A percentile compares a stretch with the other conserved stretches of the same genome.
Evolutionary conservation across 2,797 vertebrate species (phyloP).

Genomic region (Periophthalmus magnuspinnatus): DNA sequence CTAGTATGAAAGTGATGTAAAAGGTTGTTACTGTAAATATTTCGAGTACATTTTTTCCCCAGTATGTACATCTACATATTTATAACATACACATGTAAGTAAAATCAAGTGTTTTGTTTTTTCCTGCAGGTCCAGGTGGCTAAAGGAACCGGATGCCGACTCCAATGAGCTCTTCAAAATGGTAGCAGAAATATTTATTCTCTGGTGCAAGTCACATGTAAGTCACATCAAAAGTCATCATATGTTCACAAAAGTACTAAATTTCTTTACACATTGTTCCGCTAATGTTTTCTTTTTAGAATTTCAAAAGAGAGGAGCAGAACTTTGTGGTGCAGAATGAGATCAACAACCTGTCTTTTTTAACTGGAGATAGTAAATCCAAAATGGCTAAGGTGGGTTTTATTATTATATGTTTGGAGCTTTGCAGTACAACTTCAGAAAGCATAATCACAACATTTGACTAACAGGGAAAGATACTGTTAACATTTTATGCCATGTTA

Average conservation of each 20-base stretch:
- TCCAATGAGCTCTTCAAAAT: conserved; percentile 96
- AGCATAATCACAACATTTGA: neutral
- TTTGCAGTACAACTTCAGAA: neutral
- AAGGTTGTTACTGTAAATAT: too few relatives aligned
- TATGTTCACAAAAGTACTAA: neutral
- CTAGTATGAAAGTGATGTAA: too few relatives aligned
- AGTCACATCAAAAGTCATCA: conserved; percentile 42
- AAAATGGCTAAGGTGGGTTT: conserved; percentile 95
- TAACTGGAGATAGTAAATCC: conserved; percentile 96
- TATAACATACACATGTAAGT: neutral
- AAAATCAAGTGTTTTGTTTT: neutral
- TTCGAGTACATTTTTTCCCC: too few relatives aligned
- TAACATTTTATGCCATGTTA: conserved; percentile 41
- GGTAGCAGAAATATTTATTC: conserved; percentile 98
- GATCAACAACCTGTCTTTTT: conserved; percentile 98
- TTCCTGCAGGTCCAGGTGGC: conserved; percentile 88
- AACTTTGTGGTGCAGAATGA: conserved; percentile 99
- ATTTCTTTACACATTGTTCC: neutral
- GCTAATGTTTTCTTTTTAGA: conserved; percentile 70
- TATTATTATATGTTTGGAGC: neutral
- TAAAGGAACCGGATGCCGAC: conserved; percentile 91
- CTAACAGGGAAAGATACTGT: conserved; percentile 13
- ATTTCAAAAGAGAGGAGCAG: conserved; percentile 99
- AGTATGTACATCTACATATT: neutral
- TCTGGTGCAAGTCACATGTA: conserved; percentile 99